These are phyloP conservation scores for Acleris holmiana DNA, from an alignment of 2,888 invertebrate genomes.

Conservation along the genomic window DNA sequence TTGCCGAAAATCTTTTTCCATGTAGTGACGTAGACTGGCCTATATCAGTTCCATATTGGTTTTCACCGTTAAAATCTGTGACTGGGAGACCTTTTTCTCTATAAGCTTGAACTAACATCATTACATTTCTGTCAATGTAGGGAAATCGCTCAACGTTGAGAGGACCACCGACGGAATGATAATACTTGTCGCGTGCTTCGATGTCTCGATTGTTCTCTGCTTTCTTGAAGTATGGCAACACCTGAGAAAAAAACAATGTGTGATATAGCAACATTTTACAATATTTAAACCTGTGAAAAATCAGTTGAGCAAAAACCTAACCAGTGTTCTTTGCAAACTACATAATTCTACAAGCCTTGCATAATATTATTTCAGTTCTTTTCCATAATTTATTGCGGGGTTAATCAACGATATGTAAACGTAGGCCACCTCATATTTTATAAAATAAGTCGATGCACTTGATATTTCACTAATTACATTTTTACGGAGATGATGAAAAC, in stretches of 20 bases:
- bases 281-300: no score
- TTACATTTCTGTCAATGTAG: conserved; percentile 84
- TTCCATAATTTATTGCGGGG: no score
- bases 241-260: conserved; percentile 56
- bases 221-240: conserved; percentile 89
- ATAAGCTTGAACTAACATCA: conserved; percentile 84
- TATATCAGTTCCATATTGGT: conserved; percentile 85
- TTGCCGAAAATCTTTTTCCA: conserved; percentile 86
- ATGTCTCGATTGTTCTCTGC: conserved; percentile 86
- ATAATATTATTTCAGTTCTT: no score
- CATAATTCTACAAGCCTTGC: no score
- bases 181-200: conserved; percentile 78
- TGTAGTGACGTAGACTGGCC: conserved; percentile 85
- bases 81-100: conserved; percentile 85
- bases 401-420: no score
- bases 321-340: no score
- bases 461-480: no score
- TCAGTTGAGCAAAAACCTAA: no score
- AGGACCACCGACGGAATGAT: conserved; percentile 86
- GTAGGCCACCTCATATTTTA: no score
- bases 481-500: no score
- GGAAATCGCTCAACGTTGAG: conserved; percentile 86
- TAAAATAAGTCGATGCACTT: no score
- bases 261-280: background rate
- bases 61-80: conserved; percentile 83